Conservation (phyloP, 2,113 vertebrate genomes). For the Dolichallabes microphthalmus region DNA sequence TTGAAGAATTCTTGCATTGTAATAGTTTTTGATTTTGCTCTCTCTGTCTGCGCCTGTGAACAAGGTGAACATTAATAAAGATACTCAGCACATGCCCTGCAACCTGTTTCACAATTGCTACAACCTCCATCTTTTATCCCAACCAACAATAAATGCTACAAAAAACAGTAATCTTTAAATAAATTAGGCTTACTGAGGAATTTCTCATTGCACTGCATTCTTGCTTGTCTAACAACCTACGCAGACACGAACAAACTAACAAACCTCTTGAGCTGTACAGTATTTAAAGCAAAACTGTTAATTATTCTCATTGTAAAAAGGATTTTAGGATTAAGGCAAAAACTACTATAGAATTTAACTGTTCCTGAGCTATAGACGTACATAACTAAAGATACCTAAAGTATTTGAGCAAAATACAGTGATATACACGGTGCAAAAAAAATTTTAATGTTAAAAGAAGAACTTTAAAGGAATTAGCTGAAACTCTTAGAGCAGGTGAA, state of each 20-base stretch:
- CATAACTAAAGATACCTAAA: not conserved
- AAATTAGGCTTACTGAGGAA: not conserved
- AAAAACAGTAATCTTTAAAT: not conserved
- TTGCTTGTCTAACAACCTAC: not conserved
- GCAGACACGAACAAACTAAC: not conserved
- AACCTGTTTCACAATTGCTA: not conserved
- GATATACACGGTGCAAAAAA: not conserved
- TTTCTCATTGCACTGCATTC: not conserved
- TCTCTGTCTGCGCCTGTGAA: not conserved
- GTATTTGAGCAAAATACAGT: not conserved
- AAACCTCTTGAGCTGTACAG: not conserved
- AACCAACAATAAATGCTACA: not conserved
- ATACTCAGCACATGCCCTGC: not conserved
- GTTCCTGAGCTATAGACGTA: not conserved
- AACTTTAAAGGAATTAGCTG: slow-evolving; percentile 55
- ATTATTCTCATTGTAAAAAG: not conserved
- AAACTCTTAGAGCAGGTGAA: slow-evolving; percentile 43
- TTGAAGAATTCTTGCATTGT: not conserved
- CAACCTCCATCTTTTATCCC: not conserved
- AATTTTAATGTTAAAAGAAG: slow-evolving; percentile 35
- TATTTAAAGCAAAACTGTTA: not conserved
- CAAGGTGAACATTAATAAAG: not conserved
- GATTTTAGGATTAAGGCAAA: not conserved
- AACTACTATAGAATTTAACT: not conserved
- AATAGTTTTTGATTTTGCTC: not conserved